These are phyloP conservation scores for Machimus atricapillus DNA, from an alignment of 2,888 invertebrate species.

Conservation along the genomic window DNA sequence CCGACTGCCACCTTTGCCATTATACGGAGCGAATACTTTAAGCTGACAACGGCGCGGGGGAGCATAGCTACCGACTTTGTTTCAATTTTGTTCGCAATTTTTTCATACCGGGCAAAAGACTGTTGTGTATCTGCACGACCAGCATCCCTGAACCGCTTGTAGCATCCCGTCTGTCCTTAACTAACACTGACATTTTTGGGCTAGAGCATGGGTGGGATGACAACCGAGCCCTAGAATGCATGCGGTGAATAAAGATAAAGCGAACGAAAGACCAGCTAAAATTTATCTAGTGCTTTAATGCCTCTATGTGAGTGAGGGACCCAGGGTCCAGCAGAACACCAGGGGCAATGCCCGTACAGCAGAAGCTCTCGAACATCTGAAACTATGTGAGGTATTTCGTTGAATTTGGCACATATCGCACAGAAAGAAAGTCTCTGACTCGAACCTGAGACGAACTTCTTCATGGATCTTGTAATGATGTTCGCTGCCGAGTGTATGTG, in stretches of 20 bases:
- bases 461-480: constrained; percentile 24
- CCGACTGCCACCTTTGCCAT: neutral
- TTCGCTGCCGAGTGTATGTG: constrained; percentile 14
- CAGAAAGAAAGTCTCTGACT: neutral
- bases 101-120: constrained; percentile 15
- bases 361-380: neutral
- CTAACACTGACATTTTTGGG: neutral
- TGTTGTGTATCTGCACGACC: neutral
- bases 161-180: neutral
- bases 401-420: constrained; percentile 41
- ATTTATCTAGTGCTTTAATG: constrained; percentile 16
- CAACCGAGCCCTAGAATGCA: neutral
- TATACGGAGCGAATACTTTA: neutral
- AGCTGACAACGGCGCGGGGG: neutral
- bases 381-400: constrained; percentile 37
- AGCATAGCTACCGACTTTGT: constrained; percentile 10
- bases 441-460: neutral
- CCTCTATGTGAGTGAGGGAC: neutral
- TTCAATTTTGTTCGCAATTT: constrained; percentile 35
- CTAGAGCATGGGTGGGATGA: neutral
- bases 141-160: neutral
- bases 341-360: neutral
- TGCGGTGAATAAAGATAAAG: constrained; percentile 19
- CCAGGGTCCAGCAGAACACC: neutral
- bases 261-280: constrained; percentile 7